phyloP scores from a whole-genome alignment of 2,888 invertebrate genomes.

The Apomyelois bistriatella region DNA sequence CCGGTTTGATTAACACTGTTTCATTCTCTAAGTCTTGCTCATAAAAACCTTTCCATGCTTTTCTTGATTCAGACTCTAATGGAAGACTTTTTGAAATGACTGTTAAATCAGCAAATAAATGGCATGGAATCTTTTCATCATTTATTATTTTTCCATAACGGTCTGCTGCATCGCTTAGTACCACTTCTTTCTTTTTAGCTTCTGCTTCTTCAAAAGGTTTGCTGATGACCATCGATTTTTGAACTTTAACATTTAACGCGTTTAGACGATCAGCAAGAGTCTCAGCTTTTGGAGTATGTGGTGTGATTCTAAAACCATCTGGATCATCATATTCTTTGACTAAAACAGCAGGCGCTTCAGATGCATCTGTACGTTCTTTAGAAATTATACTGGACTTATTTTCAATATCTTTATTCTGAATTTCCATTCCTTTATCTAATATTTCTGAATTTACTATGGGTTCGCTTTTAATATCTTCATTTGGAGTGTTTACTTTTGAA shows the following conservation, averaged over 20 bases:
- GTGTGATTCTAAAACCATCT: neutral
- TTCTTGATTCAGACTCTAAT: neutral
- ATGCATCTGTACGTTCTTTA: neutral
- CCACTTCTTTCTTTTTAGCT: neutral
- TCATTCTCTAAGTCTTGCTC: neutral
- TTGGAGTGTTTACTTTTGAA: too few relatives aligned
- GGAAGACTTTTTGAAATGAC: neutral
- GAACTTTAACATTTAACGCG: neutral
- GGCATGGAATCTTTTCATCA: conserved; percentile 3
- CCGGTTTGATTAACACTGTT: neutral
- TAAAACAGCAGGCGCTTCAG: conserved; percentile 9
- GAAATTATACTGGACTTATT: neutral
- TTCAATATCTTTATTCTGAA: neutral
- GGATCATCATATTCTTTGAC: conserved; percentile 4
- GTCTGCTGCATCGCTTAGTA: neutral
- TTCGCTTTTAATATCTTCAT: too few relatives aligned
- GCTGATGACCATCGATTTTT: neutral
- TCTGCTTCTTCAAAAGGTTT: neutral
- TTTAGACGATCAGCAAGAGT: neutral
- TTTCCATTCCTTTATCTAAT: neutral
- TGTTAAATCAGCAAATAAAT: conserved; percentile 1
- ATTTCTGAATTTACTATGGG: neutral
- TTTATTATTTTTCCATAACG: neutral
- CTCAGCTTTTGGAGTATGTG: neutral
- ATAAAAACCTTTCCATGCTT: neutral